Base-by-base conservation (phyloP, 1,140 invertebrate species). In the Papilio dardanus region DNA sequence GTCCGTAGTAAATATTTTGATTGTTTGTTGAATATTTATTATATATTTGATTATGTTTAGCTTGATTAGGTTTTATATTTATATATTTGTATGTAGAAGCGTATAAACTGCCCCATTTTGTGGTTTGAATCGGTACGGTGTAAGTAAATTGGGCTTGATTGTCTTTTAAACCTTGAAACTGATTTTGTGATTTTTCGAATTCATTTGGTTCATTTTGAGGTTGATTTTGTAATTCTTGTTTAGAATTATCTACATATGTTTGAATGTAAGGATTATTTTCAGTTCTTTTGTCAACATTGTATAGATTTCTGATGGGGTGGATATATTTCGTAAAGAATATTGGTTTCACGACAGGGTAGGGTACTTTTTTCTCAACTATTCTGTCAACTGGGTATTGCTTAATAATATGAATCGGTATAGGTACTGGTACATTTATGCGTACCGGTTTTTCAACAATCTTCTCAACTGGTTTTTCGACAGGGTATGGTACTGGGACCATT, bases 191-290 rank as follows among this genome's bases (percentile, higher is more conserved):
- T 74, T 82, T 79, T 0, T 77, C 75, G 62, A 73, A 71, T 76
- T 84, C 16, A 76, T 74, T 79, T 79, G 31, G 74, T 37, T 81
- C 40, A 74, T 85, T 88, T 62, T 84, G 77, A 5, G 79, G 81
- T 2, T 78, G 40, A n/a, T 86, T 83, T 58, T 79, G 76, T 1
- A 77, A 75, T 88, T 84, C 75, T 86, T 94, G 0, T 94, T 88
- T 19, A 94, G 94, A 0, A 94, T 94, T 94, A 0, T 95, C 86
- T 10, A 94, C 91, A 71, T 94, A 94, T 12, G 94, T 89, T 75
- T 95, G 92, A 1, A 93, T 89, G 79, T 94, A 94, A 7, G 94
- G 95, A 58, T 93, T 91, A 83, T 89, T 93, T 75, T 93, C 92
- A 62, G 93, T 91, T 88, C 88, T 94, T 83, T 89, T 92, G 74